Evolutionary conservation across 2,888 invertebrate species (phyloP).

Genomic region (Ceramica pisi): DNA sequence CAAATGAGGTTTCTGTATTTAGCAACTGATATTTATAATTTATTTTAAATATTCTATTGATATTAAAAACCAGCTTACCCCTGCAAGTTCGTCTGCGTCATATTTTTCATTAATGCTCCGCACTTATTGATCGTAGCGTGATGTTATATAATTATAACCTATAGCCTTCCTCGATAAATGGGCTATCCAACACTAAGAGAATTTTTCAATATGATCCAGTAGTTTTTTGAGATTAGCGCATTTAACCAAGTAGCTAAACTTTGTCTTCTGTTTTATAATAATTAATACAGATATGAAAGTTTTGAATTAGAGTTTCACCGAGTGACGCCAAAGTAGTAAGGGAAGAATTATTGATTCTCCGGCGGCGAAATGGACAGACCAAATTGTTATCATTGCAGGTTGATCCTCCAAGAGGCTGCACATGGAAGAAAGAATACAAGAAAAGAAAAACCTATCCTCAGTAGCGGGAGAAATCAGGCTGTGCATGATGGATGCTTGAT

Average conservation of each 20-base stretch:
- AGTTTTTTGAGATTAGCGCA: no score
- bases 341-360: not conserved
- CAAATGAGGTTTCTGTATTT: conserved; percentile 32
- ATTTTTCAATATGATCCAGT: no score
- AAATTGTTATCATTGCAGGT: not conserved
- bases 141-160: no score
- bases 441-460: not conserved
- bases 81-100: no score
- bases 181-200: no score
- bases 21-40: not conserved
- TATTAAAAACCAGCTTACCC: not conserved
- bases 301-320: not conserved
- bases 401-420: not conserved
- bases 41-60: not conserved
- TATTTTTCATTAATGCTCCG: no score
- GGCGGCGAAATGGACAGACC: not conserved
- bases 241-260: no score
- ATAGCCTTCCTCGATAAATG: no score
- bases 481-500: not conserved
- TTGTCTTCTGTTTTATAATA: no score
- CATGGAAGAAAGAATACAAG: no score
- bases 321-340: not conserved
- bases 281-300: not conserved
- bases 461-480: not conserved
- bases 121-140: no score